Base-by-base conservation (phyloP, 2,888 invertebrate species). In the Spisula subtruncata region DNA sequence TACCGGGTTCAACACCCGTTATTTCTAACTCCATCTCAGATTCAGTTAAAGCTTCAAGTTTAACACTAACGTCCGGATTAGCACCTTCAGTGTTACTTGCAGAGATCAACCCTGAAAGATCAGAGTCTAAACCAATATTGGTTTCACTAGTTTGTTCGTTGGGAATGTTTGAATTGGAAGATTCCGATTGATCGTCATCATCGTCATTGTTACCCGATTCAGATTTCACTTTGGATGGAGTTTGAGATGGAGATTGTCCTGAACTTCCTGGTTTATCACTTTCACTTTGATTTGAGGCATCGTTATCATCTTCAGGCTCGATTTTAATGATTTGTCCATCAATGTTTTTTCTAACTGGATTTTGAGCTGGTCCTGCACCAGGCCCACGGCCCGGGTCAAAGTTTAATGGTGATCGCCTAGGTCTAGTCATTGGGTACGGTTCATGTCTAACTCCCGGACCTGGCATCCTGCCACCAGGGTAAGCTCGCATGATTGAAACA, bases 21-120 rank as follows among this genome's bases (percentile, higher is more conserved):
- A 92, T 92, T 81, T 90, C 89, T 75, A 89, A 83, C 51, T 90
- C 90, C 87, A 92, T 83, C 60, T 90, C 92, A 48, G 84, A 20
- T 32, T 92, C 90, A 83, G 83, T 85, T 71, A 90, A 41, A 80
- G 90, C 90, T 66, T 92, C 92, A 32, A 87, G 32, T 87, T 92
- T 92, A 48, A 92, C 89, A 83, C 25, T 90, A 10, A 90, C 85
- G 71, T 75, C 60, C 6, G 85, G 66, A 29, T 88, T 75, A 46
- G 60, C 32, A 75, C 75, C 32, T 32, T 75, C 75, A 71, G 71
- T 48, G 75, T 75, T 84, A 84, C 51, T 51, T n/a, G 20, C 71
- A 48, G 83, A 83, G 51, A 89, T 89, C 54, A 91, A 32, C 16
- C 86, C 84, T 29, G 91, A 91, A 32, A 92, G 83, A 82, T 89